Evolutionary conservation across 2,113 vertebrate species (phyloP).

Genomic region (Dipodomys stephensi): DNA sequence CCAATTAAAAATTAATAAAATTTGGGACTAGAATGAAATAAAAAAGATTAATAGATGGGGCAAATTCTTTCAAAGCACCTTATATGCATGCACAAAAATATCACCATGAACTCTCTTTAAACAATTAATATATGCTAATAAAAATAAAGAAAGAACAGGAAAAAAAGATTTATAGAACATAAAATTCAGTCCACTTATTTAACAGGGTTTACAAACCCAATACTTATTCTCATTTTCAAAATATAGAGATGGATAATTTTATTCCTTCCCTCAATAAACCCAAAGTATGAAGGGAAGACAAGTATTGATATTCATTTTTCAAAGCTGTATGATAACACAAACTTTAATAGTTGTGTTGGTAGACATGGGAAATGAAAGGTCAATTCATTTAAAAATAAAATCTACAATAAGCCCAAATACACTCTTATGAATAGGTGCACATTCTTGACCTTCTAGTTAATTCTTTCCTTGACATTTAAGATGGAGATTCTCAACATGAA

Average conservation of each 20-base stretch:
- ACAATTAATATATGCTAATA: too few species aligned
- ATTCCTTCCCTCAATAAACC: rapidly evolving
- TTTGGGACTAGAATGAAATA: too few species aligned
- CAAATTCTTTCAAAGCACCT: too few species aligned
- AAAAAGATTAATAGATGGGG: too few species aligned
- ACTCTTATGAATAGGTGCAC: neutral
- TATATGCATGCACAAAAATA: too few species aligned
- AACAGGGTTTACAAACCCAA: too few species aligned
- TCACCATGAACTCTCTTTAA: too few species aligned
- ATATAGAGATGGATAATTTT: neutral
- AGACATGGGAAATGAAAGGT: neutral
- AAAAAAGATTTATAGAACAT: too few species aligned
- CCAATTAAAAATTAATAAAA: too few species aligned
- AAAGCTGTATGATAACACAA: neutral
- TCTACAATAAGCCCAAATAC: neutral
- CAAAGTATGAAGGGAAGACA: neutral
- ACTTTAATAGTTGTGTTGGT: neutral
- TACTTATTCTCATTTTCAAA: neutral
- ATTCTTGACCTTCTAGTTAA: neutral
- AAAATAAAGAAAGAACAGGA: neutral
- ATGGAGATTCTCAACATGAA: neutral
- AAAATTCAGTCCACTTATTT: too few species aligned
- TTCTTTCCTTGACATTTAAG: neutral
- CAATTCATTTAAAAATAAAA: neutral
- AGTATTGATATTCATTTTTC: neutral